Percentiles rank a stretch among this genome's conserved stretches.
phyloP scores from a whole-genome alignment of 2,113 vertebrate species.

The Aphyosemion australe region DNA sequence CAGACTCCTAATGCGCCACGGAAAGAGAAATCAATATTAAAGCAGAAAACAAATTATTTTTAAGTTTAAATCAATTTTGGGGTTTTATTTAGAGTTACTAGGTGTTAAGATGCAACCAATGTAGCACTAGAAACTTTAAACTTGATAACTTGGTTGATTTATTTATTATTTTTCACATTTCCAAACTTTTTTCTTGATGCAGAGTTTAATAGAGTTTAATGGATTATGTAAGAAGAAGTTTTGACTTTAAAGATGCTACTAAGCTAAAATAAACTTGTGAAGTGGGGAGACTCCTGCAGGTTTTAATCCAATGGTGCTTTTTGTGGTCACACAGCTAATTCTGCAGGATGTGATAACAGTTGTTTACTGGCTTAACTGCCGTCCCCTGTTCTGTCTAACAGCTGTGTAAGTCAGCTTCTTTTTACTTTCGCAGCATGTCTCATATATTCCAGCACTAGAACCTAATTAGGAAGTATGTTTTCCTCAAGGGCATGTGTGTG shows the following conservation, averaged over 20 bases:
- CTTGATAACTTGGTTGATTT: not conserved
- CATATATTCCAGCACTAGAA: conserved; percentile 26
- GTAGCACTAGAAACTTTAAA: not conserved
- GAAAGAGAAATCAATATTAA: not conserved
- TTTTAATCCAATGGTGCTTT: not conserved
- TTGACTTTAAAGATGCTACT: not conserved
- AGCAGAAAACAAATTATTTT: too few species aligned
- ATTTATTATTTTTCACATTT: not conserved
- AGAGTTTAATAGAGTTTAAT: too few species aligned
- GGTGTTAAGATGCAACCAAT: too few species aligned
- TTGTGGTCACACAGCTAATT: conserved; percentile 7
- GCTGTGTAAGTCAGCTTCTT: conserved; percentile 35
- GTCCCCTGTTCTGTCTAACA: conserved; percentile 25
- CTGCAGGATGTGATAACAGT: conserved; percentile 17
- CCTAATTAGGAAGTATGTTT: conserved; percentile 66
- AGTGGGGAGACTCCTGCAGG: not conserved
- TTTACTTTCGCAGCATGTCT: conserved; percentile 39
- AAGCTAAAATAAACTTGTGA: not conserved
- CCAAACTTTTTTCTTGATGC: not conserved
- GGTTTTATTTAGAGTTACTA: not conserved
- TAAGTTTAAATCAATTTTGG: not conserved
- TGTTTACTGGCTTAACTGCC: conserved; percentile 34
- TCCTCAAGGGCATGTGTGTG: conserved; percentile 42
- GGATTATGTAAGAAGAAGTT: not conserved
- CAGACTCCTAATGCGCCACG: not conserved